A percentile compares a stretch with the other conserved stretches of the same genome.
These are phyloP conservation scores for Sciurus carolinensis DNA, from an alignment of 2,797 vertebrate genomes.

Conservation along the genomic window DNA sequence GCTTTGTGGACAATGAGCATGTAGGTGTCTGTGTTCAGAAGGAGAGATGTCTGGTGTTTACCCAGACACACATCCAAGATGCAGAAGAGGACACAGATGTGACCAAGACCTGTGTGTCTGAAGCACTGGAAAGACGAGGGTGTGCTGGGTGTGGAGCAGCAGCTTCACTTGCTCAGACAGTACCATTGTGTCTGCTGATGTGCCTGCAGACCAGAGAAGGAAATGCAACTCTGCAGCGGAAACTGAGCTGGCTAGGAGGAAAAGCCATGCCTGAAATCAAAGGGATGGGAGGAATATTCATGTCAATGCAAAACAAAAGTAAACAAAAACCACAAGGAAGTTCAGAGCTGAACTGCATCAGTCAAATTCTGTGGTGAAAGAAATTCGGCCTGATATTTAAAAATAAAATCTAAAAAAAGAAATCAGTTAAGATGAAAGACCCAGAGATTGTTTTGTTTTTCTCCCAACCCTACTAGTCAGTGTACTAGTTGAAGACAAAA, in stretches of 20 bases:
- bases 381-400: neutral
- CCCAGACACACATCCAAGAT: neutral
- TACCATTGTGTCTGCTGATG: neutral
- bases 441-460: neutral
- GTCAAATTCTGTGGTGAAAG: slow-evolving; percentile 41
- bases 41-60: neutral
- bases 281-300: neutral
- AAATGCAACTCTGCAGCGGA: neutral
- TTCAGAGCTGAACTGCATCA: neutral
- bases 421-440: slow-evolving; percentile 2
- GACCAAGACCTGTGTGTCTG: neutral
- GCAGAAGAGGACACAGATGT: neutral
- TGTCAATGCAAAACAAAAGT: neutral
- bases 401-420: slow-evolving; percentile 32
- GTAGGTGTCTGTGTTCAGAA: neutral
- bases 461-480: neutral
- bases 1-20: neutral
- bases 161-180: neutral
- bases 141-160: neutral
- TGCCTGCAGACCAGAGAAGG: neutral
- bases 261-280: neutral
- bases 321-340: neutral
- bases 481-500: neutral
- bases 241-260: neutral
- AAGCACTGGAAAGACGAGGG: neutral